phyloP scores from a whole-genome alignment of 1,140 invertebrate species.

The Campoletis sonorensis region DNA sequence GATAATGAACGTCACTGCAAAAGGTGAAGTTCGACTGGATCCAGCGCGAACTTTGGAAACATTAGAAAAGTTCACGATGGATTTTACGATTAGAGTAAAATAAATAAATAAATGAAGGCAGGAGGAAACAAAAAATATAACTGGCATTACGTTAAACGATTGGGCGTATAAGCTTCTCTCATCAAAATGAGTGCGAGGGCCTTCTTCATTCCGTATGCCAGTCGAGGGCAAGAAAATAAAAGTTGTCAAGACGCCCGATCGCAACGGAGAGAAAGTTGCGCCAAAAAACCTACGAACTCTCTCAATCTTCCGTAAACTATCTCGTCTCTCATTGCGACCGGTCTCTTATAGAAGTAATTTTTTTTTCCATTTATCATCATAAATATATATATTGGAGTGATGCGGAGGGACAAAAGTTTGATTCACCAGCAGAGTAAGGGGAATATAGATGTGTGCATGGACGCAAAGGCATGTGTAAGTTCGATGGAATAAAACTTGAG shows the following conservation, averaged over 20 bases:
- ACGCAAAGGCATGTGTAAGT: neutral
- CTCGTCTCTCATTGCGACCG: slow-evolving; percentile 33
- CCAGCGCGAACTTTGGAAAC: neutral
- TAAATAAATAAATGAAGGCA: neutral
- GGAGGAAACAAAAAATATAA: neutral
- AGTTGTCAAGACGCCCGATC: slow-evolving; percentile 14
- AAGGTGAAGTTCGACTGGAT: neutral
- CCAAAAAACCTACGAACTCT: neutral
- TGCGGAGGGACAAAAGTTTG: slow-evolving; percentile 19
- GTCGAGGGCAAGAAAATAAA: slow-evolving; percentile 3
- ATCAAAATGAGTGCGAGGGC: no score
- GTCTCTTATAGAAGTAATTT: slow-evolving; percentile 41
- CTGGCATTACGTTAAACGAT: neutral
- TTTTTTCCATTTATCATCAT: slow-evolving; percentile 30
- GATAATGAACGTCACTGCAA: no score
- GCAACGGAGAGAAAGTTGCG: neutral
- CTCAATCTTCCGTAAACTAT: neutral
- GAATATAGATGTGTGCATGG: neutral
- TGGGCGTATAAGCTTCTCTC: no score
- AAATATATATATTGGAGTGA: slow-evolving; percentile 38
- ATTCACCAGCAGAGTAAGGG: neutral
- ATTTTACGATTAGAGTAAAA: neutral
- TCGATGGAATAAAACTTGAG: slow-evolving; percentile 40
- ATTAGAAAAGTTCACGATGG: neutral
- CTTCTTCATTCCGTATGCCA: slow-evolving; percentile 30